Evolutionary conservation across 2,888 invertebrate genomes (phyloP).

Genomic region (Acleris sparsana): DNA sequence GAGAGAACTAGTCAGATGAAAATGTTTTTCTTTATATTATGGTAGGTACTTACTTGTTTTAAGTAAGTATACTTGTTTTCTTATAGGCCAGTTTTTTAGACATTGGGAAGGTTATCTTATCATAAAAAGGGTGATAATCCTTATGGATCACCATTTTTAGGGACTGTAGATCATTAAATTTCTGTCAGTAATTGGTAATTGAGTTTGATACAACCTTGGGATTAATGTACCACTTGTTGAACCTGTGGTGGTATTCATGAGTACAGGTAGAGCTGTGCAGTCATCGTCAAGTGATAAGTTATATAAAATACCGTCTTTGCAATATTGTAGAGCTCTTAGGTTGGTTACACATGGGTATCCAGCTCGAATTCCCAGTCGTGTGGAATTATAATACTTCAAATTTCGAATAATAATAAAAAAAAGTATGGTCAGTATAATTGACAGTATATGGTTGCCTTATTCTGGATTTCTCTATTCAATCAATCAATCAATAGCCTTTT

Average conservation of each 20-base stretch:
- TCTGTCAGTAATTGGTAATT: constrained; percentile 11
- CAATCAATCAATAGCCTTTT: too few species aligned
- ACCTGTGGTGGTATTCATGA: constrained; percentile 8
- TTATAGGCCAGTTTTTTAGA: too few species aligned
- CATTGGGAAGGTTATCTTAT: too few species aligned
- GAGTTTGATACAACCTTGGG: constrained; percentile 13
- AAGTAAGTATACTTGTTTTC: too few species aligned
- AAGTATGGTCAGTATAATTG: constrained; percentile 28
- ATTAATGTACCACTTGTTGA: not conserved
- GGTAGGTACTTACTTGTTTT: too few species aligned
- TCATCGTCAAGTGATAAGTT: constrained; percentile 38
- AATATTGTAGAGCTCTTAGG: constrained; percentile 37
- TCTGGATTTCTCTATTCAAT: not conserved
- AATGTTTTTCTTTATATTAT: too few species aligned
- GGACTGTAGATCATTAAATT: constrained; percentile 14
- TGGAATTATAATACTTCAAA: constrained; percentile 36
- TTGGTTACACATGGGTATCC: constrained; percentile 37
- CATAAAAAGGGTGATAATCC: constrained; percentile 12
- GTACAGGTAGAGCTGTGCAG: constrained; percentile 33
- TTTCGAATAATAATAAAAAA: constrained; percentile 32
- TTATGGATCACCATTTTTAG: constrained; percentile 18
- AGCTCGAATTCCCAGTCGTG: constrained; percentile 36
- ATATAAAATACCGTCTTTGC: constrained; percentile 25
- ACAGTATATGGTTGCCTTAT: constrained; percentile 6
- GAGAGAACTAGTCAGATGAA: too few species aligned